Evolutionary conservation across 2,888 invertebrate species (phyloP).

Genomic region (Amorpha juglandis): DNA sequence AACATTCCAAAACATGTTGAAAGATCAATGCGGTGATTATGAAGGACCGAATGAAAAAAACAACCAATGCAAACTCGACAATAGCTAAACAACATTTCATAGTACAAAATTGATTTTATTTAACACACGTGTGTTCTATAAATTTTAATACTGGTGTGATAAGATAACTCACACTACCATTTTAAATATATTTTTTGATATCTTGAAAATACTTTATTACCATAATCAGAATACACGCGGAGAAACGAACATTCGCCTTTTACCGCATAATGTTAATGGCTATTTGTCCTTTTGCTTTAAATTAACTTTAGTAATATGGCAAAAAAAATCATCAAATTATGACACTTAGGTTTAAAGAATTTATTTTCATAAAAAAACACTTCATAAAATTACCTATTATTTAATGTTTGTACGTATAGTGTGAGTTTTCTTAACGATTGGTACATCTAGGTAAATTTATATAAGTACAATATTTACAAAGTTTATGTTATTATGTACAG

Average conservation of each 20-base stretch:
- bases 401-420: background rate
- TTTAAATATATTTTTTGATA: background rate
- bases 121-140: constrained; percentile 8
- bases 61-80: background rate
- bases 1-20: too few species aligned
- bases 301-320: too few species aligned
- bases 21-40: background rate
- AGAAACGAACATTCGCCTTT: too few species aligned
- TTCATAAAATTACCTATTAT: too few species aligned
- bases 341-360: too few species aligned
- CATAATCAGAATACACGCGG: too few species aligned
- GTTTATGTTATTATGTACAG: constrained; percentile 39
- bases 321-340: too few species aligned
- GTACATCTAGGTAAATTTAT: constrained; percentile 5
- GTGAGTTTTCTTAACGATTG: constrained; percentile 3
- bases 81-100: constrained; percentile 57
- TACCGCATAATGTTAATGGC: too few species aligned
- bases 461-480: constrained; percentile 56
- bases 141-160: background rate
- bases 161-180: background rate
- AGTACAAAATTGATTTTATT: constrained; percentile 37
- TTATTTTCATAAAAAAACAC: too few species aligned
- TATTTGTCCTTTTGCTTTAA: too few species aligned
- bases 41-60: background rate
- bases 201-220: too few species aligned